phyloP scores from a whole-genome alignment of 2,888 invertebrate species.

The Caenorhabditis plicata region DNA sequence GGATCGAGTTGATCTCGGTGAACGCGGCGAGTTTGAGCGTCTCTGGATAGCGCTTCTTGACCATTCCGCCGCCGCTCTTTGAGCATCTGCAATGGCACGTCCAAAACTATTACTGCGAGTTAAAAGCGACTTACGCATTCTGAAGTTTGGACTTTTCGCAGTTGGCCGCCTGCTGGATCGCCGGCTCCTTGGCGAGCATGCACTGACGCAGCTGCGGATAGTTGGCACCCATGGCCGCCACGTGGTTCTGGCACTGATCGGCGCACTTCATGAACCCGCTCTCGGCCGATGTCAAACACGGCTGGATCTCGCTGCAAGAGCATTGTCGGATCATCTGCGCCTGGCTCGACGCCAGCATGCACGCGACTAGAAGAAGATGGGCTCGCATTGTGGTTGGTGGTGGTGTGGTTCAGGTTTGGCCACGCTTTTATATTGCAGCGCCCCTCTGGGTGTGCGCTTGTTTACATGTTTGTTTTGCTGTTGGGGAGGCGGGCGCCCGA shows the following conservation, averaged over 20 bases:
- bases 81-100: conserved; percentile 40
- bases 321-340: conserved; percentile 57
- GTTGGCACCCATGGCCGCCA: conserved; percentile 53
- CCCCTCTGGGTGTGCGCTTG: no score
- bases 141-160: conserved; percentile 47
- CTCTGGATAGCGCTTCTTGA: conserved; percentile 62
- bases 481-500: no score
- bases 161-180: conserved; percentile 39
- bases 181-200: conserved; percentile 44
- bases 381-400: no score
- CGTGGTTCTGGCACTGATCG: conserved; percentile 58
- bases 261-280: conserved; percentile 54
- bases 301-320: conserved; percentile 47
- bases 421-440: no score
- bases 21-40: conserved; percentile 62
- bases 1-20: conserved; percentile 55
- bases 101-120: background rate
- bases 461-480: no score
- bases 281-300: conserved; percentile 34
- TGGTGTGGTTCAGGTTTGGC: no score
- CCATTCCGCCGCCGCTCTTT: conserved; percentile 44
- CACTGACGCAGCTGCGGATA: conserved; percentile 51
- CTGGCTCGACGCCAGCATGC: no score
- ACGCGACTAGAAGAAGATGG: no score
- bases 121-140: conserved; percentile 36